Conservation (phyloP, 2,113 vertebrate genomes). For the Brienomyrus brachyistius region DNA sequence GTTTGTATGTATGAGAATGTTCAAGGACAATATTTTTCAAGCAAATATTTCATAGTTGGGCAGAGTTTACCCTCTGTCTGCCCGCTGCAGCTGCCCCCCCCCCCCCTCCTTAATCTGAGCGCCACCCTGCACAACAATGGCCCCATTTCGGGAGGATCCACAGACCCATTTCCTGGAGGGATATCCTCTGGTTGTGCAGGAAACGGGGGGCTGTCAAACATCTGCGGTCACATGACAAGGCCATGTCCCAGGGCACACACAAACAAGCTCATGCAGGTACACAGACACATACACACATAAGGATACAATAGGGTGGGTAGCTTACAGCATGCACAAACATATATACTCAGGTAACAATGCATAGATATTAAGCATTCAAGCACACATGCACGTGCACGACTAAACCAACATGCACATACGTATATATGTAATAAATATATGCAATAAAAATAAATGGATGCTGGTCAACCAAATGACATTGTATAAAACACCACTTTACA, state of each 20-base stretch:
- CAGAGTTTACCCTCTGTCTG: conserved; percentile 27
- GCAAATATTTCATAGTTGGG: neutral
- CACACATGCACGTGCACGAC: neutral
- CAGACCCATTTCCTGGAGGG: conserved; percentile 79
- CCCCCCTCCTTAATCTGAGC: conserved; percentile 69
- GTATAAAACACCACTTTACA: neutral
- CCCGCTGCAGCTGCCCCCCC: conserved; percentile 52
- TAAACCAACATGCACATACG: neutral
- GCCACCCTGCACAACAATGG: conserved; percentile 50
- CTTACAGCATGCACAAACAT: neutral
- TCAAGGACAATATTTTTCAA: neutral
- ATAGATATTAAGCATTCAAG: neutral
- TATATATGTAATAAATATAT: neutral
- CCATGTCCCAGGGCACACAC: neutral
- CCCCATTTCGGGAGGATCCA: conserved; percentile 57
- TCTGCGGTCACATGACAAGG: conserved; percentile 20
- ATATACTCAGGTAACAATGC: neutral
- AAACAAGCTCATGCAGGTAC: neutral
- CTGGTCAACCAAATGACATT: neutral
- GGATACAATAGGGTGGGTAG: neutral
- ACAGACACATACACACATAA: neutral
- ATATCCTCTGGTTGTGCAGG: conserved; percentile 67
- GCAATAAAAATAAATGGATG: neutral
- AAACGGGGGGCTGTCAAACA: conserved; percentile 29
- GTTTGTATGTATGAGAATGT: neutral